A percentile compares a stretch with the other conserved stretches of the same genome.
Conservation (phyloP, 2,113 vertebrate genomes). For the Amphilophus citrinellus region DNA sequence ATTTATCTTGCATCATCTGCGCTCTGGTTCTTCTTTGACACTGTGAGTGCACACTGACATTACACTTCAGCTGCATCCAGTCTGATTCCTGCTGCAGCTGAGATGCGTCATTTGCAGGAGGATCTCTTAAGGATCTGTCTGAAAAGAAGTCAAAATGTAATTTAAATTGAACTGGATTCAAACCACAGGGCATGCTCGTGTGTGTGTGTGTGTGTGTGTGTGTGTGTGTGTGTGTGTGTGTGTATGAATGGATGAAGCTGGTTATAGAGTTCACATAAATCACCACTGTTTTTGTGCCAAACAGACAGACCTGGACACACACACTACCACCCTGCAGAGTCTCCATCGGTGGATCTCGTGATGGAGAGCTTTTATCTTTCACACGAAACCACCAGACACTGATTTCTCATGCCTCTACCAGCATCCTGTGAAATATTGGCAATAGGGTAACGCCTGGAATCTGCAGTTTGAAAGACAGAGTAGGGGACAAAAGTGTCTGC, state of each 20-base stretch:
- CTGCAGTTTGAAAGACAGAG: background rate
- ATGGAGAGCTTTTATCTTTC: background rate
- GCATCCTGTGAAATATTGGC: background rate
- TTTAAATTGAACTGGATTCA: background rate
- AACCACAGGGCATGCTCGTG: background rate
- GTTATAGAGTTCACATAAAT: background rate
- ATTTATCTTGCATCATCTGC: no score
- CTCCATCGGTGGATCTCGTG: background rate
- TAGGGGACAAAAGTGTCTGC: background rate
- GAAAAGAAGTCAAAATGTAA: constrained; percentile 9
- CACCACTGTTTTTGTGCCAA: background rate
- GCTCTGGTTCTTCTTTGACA: background rate
- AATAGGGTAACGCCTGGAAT: background rate
- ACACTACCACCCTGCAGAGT: background rate
- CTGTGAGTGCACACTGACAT: background rate
- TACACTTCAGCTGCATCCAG: background rate
- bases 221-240: background rate
- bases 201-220: background rate
- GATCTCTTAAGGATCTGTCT: background rate
- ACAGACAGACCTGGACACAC: background rate
- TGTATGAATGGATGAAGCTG: background rate
- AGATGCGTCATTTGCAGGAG: background rate
- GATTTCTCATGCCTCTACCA: background rate
- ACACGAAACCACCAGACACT: background rate
- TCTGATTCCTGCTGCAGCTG: background rate